Evolutionary conservation across 2,113 vertebrate genomes (phyloP).

Genomic region (Melozone crissalis): DNA sequence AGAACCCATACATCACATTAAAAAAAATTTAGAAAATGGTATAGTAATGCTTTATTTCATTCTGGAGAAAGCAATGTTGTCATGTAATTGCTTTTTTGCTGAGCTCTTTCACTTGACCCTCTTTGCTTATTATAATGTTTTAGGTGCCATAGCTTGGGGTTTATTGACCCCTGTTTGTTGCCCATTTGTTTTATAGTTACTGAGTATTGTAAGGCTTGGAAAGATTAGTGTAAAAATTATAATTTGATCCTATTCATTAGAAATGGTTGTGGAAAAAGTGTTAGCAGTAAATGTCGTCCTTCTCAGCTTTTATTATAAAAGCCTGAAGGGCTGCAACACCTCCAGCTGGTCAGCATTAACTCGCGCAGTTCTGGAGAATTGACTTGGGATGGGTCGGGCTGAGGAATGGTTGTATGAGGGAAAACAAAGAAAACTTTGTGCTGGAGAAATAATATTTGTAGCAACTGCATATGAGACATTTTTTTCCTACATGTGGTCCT

Average conservation of each 20-base stretch:
- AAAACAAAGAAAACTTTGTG: not conserved
- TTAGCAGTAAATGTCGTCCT: not conserved
- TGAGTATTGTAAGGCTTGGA: not conserved
- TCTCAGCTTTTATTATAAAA: not conserved
- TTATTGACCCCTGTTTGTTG: not conserved
- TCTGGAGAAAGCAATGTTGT: slow-evolving; percentile 8
- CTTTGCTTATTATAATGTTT: slow-evolving; percentile 27
- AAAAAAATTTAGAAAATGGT: not conserved
- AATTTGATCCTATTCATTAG: slow-evolving; percentile 8
- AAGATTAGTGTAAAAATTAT: not conserved
- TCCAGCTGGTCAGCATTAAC: not conserved
- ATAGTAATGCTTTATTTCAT: not conserved
- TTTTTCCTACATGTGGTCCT: not conserved
- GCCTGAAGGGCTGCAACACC: not conserved
- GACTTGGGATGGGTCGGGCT: not conserved
- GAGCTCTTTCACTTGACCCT: slow-evolving; percentile 22
- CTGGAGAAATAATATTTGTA: not conserved
- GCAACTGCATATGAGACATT: not conserved
- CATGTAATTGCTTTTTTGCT: slow-evolving; percentile 13
- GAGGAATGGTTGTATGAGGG: not conserved
- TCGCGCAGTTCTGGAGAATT: not conserved
- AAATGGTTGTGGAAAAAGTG: not conserved
- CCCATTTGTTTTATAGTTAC: slow-evolving; percentile 4
- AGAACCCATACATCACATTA: not conserved
- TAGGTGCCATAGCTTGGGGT: not conserved